Conservation (phyloP, 2,797 vertebrate genomes). For the Cyprinodon diabolis region DNA sequence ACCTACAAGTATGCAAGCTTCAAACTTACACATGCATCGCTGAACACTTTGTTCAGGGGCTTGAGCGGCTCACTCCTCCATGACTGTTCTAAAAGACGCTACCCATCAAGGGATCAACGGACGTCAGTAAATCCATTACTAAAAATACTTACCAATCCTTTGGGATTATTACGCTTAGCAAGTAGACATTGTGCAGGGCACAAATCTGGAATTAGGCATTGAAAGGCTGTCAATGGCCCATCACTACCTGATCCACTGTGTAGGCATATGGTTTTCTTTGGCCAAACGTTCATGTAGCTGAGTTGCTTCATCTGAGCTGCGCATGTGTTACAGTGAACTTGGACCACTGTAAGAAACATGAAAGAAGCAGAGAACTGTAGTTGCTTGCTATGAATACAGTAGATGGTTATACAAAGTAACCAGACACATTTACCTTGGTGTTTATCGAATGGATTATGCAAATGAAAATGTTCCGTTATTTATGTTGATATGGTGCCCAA, state of each 20-base stretch:
- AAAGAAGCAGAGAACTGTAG: background rate
- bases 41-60: slow-evolving; percentile 37
- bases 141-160: slow-evolving; percentile 82
- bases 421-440: background rate
- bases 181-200: slow-evolving; percentile 74
- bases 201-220: slow-evolving; percentile 77
- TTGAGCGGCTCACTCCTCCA: slow-evolving; percentile 32
- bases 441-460: background rate
- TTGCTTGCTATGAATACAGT: background rate
- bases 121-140: slow-evolving; percentile 79
- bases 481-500: background rate
- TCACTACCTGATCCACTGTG: slow-evolving; percentile 67
- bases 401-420: background rate
- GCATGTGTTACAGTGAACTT: slow-evolving; percentile 21
- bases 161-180: slow-evolving; percentile 78
- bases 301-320: slow-evolving; percentile 16
- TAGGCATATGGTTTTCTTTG: slow-evolving; percentile 35
- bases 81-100: slow-evolving; percentile 58
- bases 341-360: background rate
- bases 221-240: slow-evolving; percentile 70
- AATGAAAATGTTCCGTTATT: background rate
- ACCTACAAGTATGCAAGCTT: background rate
- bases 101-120: slow-evolving; percentile 77
- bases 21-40: slow-evolving; percentile 9
- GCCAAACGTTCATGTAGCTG: slow-evolving; percentile 37